Evolutionary conservation across 2,797 vertebrate genomes (phyloP), one percentile per base, ranked within the genome.

Genomic region (Rhyacichthys aspro): DNA sequence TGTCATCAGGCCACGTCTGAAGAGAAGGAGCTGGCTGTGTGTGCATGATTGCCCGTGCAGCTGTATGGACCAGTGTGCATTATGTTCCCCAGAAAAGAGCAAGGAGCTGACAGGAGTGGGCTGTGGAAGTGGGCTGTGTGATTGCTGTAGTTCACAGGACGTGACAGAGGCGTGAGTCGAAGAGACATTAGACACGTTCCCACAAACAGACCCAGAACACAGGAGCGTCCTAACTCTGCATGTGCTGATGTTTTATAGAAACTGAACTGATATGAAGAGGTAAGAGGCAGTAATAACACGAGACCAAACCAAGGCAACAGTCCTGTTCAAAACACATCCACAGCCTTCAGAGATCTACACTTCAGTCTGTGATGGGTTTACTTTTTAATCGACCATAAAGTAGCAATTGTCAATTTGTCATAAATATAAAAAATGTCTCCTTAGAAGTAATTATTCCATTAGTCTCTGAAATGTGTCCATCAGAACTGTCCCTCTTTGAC

Each of bases 141-240:
- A 63, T 60, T 69, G 59, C n/a, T 63, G 23, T 61, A 48, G 55
- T 70, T 76, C 52, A 38, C 18, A 12, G n/a, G 68, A 54, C 16
- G 63, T 63, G 67, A 62, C 71, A 75, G 75, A 62, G 65, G 55
- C 32, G 60, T 60, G 60, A 81, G 41, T 64, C 64, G 63, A 50
- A 59, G 11, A 43, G 59, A 11, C 33, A 50, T 37, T 7, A 36
- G 15, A 10, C 18, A 34, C 34, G 14, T 38, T 28, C 23, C 50
- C 12, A 53, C 17, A 53, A 23, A 23, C 23, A 28, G 23, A 5
- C n/a, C 23, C 7, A 28, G 7, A 28, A 28, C 23, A 28, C 23
- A 28, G 4, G 23, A 5, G 23, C 4, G 1, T 28, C 23, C 7
- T 3, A 28, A n/a, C n/a, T n/a, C 23, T 28, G 23, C 23, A 28